Conservation (phyloP, 1,140 invertebrate species). For the Parasteatoda tepidariorum region DNA sequence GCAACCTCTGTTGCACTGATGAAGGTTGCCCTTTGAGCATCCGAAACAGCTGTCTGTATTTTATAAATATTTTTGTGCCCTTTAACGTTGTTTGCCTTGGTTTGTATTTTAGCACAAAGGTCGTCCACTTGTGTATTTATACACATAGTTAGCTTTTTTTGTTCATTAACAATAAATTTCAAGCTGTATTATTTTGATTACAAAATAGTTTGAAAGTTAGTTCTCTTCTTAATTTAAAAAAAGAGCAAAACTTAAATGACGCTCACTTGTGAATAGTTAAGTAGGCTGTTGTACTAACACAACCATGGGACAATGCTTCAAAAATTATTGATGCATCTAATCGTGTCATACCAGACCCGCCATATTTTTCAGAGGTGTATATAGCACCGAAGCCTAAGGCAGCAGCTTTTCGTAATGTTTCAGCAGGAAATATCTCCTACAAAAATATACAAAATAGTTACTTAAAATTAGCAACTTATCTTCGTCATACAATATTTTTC, state of each 20-base stretch:
- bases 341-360: conserved; percentile 73
- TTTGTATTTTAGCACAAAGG: too few relatives aligned
- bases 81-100: too few relatives aligned
- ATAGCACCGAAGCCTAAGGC: conserved; percentile 75
- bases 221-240: too few relatives aligned
- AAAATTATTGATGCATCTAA: conserved; percentile 76
- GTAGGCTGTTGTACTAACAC: conserved; percentile 75
- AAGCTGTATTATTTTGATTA: too few relatives aligned
- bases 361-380: conserved; percentile 73
- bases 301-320: conserved; percentile 75
- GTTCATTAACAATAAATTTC: too few relatives aligned
- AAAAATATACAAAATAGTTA: conserved; percentile 24
- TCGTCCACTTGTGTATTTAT: too few relatives aligned
- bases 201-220: too few relatives aligned
- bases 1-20: too few relatives aligned
- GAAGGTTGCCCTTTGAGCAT: too few relatives aligned
- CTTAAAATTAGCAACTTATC: not conserved
- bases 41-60: too few relatives aligned
- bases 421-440: conserved; percentile 70
- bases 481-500: not conserved
- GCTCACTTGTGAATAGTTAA: conserved; percentile 76
- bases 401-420: conserved; percentile 70
- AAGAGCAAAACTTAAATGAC: conserved; percentile 63
- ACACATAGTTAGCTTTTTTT: too few relatives aligned
- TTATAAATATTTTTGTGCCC: too few relatives aligned